Percentiles rank a stretch among this genome's conserved stretches.
Conservation (phyloP, 2,888 invertebrate genomes). For the Scaptomyza tumidula region DNA sequence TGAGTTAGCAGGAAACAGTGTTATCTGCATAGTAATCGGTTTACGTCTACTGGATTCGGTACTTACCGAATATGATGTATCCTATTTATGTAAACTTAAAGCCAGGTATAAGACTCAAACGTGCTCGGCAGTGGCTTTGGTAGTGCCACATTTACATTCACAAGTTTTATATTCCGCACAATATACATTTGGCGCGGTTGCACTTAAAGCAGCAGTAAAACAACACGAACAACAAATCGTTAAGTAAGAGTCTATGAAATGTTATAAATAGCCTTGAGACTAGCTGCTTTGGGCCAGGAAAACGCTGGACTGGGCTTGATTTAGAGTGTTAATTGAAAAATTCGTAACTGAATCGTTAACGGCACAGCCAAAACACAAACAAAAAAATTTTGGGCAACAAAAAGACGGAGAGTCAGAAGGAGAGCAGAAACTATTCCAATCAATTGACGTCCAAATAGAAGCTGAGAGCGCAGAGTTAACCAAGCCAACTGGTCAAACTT, state of each 20-base stretch:
- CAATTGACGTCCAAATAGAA: conserved; percentile 58
- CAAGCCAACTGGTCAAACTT: conserved; percentile 74
- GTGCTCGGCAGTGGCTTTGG: conserved; percentile 22
- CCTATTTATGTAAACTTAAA: not conserved
- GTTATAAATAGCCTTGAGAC: conserved; percentile 54
- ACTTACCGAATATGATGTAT: not conserved
- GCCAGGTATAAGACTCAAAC: conserved; percentile 8
- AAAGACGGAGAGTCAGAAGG: not conserved
- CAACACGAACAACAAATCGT: conserved; percentile 25
- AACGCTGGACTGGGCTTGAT: conserved; percentile 36
- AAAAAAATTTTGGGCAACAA: conserved; percentile 20
- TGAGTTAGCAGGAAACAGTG: no score
- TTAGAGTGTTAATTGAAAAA: conserved; percentile 61
- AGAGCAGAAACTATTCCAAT: conserved; percentile 63
- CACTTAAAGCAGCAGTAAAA: conserved; percentile 9
- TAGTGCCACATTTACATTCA: not conserved
- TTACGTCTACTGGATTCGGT: no score
- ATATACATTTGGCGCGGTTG: conserved; percentile 51
- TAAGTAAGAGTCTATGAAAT: conserved; percentile 48
- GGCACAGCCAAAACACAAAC: conserved; percentile 43
- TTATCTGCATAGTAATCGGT: no score
- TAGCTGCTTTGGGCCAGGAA: conserved; percentile 18
- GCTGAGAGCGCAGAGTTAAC: conserved; percentile 34
- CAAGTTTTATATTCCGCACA: no score
- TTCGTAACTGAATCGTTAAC: conserved; percentile 61